phyloP scores from a whole-genome alignment of 2,113 vertebrate species.

The Anguilla japonica region DNA sequence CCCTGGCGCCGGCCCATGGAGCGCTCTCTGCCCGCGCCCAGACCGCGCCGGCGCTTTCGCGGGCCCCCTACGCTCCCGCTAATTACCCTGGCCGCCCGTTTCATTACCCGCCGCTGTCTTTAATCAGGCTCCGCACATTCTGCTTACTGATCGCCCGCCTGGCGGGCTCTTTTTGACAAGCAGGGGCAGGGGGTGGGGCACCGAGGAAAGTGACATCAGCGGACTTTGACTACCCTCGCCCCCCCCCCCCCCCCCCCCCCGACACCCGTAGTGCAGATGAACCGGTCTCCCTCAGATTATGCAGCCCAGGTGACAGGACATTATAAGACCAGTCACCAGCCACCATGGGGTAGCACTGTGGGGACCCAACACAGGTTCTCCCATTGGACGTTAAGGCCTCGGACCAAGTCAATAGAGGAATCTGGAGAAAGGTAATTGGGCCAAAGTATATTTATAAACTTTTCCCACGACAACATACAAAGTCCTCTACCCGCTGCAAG shows the following conservation, averaged over 20 bases:
- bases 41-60: neutral
- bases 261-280: neutral
- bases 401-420: neutral
- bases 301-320: constrained; percentile 11
- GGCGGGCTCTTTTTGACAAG: neutral
- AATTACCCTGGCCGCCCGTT: constrained; percentile 5
- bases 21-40: neutral
- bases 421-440: neutral
- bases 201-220: too few relatives aligned
- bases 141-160: constrained; percentile 17
- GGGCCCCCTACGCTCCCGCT: neutral
- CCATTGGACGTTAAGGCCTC: neutral
- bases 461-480: neutral
- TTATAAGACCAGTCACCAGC: constrained; percentile 2
- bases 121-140: constrained; percentile 21
- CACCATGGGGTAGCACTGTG: neutral
- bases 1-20: neutral
- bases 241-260: too few relatives aligned
- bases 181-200: too few relatives aligned
- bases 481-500: too few relatives aligned
- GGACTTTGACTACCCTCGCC: neutral
- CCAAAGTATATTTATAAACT: neutral
- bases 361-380: neutral
- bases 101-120: neutral
- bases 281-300: neutral